Base-by-base conservation (phyloP, 2,113 vertebrate species). In the Fulica atra region DNA sequence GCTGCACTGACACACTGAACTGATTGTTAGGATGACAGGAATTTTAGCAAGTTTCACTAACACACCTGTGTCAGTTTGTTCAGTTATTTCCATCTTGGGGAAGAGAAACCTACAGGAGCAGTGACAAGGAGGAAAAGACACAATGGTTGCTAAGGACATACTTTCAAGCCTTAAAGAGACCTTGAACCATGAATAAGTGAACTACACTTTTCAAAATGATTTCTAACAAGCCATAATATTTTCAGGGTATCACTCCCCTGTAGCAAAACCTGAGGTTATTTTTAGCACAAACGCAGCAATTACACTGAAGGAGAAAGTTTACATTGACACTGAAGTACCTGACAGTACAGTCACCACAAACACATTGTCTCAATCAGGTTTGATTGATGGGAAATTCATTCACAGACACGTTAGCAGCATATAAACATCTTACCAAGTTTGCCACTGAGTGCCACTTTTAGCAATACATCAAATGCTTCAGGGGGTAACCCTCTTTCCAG, bases 371-470 rank as follows among this genome's bases (percentile, higher is more conserved):
- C 18, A 36, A 93, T 29, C 26, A 83, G 24, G 50, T 69, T 84
- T 74, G 65, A 50, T 44, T 10, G 31, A 81, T 20, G 7, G 29
- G 24, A 77, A 44, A 53, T 53, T 36, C 5, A 4, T 77, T 88
- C 56, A 44, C 70, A 81, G 48, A 57, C 57, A 88, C 11, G 6
- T 6, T 20, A 89, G 64, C 12, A 91, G 26, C 9, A 57, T 2
- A 44, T 14, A 29, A 93, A 95, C 28, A 15, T 56, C 83, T 97
- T 98, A 99, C 99, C 98, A 92, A 99, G 98, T 82, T 97, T 98
- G 59, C 98, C 98, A 96, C 98, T 99, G 92, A 99, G 98, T 33
- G 95, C 98, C 92, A 98, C 98, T 3, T 98, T 98, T 89, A 99
- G 97, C 95, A 99, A 98, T 9, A 97, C 14, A 38, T 98, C 97